Base-by-base conservation (phyloP, 2,888 invertebrate species). In the Spicauda simplicius region DNA sequence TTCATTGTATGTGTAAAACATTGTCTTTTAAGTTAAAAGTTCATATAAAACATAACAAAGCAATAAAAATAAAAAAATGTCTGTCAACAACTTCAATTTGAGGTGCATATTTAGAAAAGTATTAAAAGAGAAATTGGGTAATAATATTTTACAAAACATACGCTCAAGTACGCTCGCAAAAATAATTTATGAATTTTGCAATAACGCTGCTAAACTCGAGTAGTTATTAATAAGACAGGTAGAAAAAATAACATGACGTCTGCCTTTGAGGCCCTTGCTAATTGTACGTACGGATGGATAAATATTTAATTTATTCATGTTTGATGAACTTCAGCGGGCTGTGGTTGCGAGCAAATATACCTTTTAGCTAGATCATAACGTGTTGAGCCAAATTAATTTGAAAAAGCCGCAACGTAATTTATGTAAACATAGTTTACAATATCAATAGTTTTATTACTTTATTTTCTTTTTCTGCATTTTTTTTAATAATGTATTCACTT, bases 241-340 rank as follows among this genome's bases (percentile, higher is more conserved):
- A 20, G 7, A 25, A n/a, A n/a, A 56, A 56, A 56, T 37, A 37
- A 33, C 16, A 56, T 2, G 7, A 1, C 2, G 3, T 56, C 37
- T 56, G 12, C 56, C 18, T 33, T 33, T 6, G n/a, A 20, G n/a
- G n/a, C 16, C 45, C 14, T 41, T 10, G 14, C 4, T 48, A 59
- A 59, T 48, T n/a, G 20, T 57, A 57, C 54, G 25, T 25, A 54
- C 30, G 7, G 25, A 55, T 50, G 30, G 18, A 50, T 59, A 25
- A 59, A 59, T 59, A 59, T 59, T 59, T 50, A 59, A 59, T 59
- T 59, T 30, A 59, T 48, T 59, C 50, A 48, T 50, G 55, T 55
- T 30, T 30, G 59, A 30, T 30, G 48, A 59, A 59, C 30, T 30
- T n/a, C 25, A 14, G 19, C 16, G 12, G 50, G 59, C 50, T 59